phyloP scores from a whole-genome alignment of 1,140 invertebrate species.

The Forficula auricularia region DNA sequence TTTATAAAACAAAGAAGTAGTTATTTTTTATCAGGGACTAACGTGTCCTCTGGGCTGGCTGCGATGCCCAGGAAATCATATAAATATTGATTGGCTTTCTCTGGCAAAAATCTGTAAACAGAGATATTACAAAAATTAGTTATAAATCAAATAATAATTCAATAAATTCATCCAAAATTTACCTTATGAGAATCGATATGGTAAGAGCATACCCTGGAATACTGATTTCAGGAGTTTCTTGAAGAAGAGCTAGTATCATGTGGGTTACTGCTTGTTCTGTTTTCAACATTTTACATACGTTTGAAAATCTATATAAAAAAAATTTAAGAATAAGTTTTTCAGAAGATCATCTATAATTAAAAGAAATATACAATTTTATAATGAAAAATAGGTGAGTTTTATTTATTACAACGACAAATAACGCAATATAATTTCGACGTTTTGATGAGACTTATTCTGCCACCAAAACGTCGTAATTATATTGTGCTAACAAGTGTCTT shows the following conservation, averaged over 20 bases:
- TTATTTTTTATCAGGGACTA: too few species aligned
- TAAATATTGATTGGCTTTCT: constrained; percentile 22
- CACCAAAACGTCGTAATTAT: too few species aligned
- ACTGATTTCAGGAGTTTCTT: constrained; percentile 31
- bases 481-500: too few species aligned
- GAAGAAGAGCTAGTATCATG: constrained; percentile 45
- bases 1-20: too few species aligned
- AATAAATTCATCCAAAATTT: constrained; percentile 8
- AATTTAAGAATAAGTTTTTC: constrained; percentile 12
- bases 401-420: too few species aligned
- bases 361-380: neutral
- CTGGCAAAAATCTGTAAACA: constrained; percentile 27
- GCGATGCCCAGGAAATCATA: constrained; percentile 33
- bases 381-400: too few species aligned
- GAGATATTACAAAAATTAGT: constrained; percentile 11
- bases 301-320: constrained; percentile 35
- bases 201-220: constrained; percentile 29
- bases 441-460: too few species aligned
- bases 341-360: constrained; percentile 16
- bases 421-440: too few species aligned
- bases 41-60: too few species aligned
- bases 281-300: constrained; percentile 40
- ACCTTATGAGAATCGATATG: constrained; percentile 26
- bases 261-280: constrained; percentile 40
- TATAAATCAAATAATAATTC: constrained; percentile 9